These are phyloP conservation scores for Agrotis clavis DNA, from an alignment of 2,888 invertebrate genomes.

Conservation along the genomic window DNA sequence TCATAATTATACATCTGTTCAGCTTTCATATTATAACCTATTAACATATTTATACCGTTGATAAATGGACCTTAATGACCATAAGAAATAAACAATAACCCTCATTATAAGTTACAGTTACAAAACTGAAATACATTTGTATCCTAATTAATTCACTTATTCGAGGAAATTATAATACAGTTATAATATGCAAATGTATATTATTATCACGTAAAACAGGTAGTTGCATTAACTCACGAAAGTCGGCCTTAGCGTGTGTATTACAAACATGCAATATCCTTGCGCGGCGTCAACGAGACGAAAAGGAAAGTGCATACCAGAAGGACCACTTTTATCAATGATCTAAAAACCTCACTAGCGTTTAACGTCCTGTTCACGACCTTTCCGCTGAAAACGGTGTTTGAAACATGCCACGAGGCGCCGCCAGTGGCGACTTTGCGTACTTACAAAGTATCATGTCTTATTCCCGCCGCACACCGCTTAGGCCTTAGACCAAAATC, in stretches of 20 bases:
- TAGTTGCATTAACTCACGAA: constrained; percentile 54
- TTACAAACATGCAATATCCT: constrained; percentile 65
- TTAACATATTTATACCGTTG: constrained; percentile 23
- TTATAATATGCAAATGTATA: constrained; percentile 56
- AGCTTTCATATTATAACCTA: constrained; percentile 32
- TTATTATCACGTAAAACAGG: constrained; percentile 54
- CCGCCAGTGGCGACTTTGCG: too few species aligned
- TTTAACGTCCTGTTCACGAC: too few species aligned
- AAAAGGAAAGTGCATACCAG: constrained; percentile 13
- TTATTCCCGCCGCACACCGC: too few species aligned
- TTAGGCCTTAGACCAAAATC: too few species aligned
- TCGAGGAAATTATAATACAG: constrained; percentile 51
- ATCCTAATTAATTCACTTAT: constrained; percentile 46
- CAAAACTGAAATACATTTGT: constrained; percentile 41
- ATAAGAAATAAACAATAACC: constrained; percentile 44
- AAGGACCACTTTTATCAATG: constrained; percentile 1
- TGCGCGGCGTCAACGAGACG: constrained; percentile 68
- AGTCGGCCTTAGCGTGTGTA: constrained; percentile 48
- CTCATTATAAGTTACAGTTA: constrained; percentile 32
- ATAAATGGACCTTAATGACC: constrained; percentile 35
- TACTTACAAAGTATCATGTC: too few species aligned
- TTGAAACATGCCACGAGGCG: too few species aligned
- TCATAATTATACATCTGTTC: constrained; percentile 24
- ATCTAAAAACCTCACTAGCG: too few species aligned
- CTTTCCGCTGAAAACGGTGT: too few species aligned